Evolutionary conservation across 2,113 vertebrate genomes (phyloP).

Genomic region (Oenanthe melanoleuca): DNA sequence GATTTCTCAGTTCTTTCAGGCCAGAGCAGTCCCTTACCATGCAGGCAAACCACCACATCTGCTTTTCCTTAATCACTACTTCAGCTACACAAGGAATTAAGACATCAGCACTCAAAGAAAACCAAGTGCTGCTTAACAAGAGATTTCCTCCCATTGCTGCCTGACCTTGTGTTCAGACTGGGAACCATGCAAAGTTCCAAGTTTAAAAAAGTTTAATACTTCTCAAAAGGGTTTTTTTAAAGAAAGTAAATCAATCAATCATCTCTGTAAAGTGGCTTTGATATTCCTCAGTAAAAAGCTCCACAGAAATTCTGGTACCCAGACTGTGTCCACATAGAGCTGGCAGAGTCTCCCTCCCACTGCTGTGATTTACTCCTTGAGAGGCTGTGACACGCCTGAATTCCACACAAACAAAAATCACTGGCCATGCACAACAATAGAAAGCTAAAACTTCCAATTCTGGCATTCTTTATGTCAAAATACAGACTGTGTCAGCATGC

Average conservation of each 20-base stretch:
- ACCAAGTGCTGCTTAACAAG: neutral
- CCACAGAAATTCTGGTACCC: neutral
- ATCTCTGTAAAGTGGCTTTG: neutral
- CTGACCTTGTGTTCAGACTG: neutral
- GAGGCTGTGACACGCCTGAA: neutral
- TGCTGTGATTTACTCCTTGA: neutral
- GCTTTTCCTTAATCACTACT: neutral
- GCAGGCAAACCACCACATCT: neutral
- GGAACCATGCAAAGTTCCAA: neutral
- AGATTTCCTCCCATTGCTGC: neutral
- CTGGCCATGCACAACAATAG: neutral
- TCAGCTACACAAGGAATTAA: neutral
- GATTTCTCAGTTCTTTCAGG: neutral
- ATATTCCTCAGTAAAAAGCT: neutral
- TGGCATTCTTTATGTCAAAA: neutral
- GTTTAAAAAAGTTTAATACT: neutral
- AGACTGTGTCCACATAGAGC: fast-evolving
- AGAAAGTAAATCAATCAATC: neutral
- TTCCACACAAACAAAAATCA: neutral
- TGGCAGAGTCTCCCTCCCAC: neutral
- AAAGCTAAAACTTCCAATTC: neutral
- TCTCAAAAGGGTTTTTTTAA: neutral
- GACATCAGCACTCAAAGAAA: neutral
- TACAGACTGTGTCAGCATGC: neutral
- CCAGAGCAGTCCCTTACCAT: neutral